Conservation (phyloP, 2,797 vertebrate species). For the Oryzias dopingdopingensis region DNA sequence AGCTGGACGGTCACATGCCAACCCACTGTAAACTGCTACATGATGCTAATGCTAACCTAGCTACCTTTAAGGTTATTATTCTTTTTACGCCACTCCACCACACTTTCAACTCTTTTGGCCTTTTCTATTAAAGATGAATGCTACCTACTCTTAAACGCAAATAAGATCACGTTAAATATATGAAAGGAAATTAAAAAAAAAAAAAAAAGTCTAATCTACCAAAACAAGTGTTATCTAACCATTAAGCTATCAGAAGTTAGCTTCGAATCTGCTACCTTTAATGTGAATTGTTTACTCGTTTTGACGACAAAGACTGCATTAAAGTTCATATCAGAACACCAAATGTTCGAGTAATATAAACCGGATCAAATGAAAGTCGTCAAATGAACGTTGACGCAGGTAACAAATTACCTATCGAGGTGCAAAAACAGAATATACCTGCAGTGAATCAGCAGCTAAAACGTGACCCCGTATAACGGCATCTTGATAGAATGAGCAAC, state of each 20-base stretch:
- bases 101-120: background rate
- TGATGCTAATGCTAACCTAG: slow-evolving; percentile 25
- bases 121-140: background rate
- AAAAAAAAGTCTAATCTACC: slow-evolving; percentile 12
- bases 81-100: too few species aligned
- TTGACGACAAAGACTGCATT: background rate
- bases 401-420: slow-evolving; percentile 58
- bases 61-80: background rate
- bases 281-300: background rate
- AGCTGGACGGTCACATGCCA: slow-evolving; percentile 28
- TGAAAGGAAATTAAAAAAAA: too few species aligned
- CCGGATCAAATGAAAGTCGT: too few species aligned
- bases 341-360: too few species aligned
- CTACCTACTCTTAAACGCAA: background rate
- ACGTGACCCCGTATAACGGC: background rate
- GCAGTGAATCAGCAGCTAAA: background rate
- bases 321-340: background rate
- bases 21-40: slow-evolving; percentile 29
- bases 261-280: slow-evolving; percentile 1
- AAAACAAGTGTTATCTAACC: slow-evolving; percentile 29
- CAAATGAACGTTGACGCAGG: slow-evolving; percentile 54
- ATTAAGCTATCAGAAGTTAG: slow-evolving; percentile 16
- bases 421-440: slow-evolving; percentile 20
- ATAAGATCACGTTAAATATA: background rate
- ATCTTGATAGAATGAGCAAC: background rate